Evolutionary conservation across 1,140 invertebrate genomes (phyloP), one percentile per base, ranked within the genome.

Genomic region (Trichonephila clavata): DNA sequence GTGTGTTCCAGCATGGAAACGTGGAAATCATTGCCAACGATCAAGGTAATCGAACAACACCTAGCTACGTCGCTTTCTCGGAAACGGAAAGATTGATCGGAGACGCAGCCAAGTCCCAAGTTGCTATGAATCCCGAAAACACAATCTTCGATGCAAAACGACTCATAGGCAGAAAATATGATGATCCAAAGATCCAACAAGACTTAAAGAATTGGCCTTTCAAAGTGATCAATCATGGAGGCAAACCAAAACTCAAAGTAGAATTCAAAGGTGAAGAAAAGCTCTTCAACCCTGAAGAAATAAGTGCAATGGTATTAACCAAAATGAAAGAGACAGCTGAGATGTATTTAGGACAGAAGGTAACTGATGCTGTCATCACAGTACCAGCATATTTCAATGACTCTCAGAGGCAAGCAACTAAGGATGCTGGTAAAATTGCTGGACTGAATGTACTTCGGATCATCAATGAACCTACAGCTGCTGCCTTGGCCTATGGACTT

Each of bases 351-450:
- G 32, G 32, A 39, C 32, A 39, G 4, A 39, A 39, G 4, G 32
- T 39, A 2, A 39, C 32, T 3, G 32, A 39, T 39, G 32, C 32
- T 39, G 32, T 39, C 32, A 99, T 95, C 21, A 95, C 95, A 24
- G 95, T 95, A n/a, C 97, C 97, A 60, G 97, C 97, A 94, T 98
- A 98, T 96, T 98, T 98, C 96, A 98, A 98, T 95, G 98, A 98
- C 96, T 98, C 98, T 89, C 98, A 98, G 96, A 97, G 98, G 68
- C 95, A 97, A 96, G 98, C 98, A 18, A 99, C 98, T 1, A 99
- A 99, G 96, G 98, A 99, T 97, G 99, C 99, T 95, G 99, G 99
- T 94, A 98, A 99, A 96, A 99, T 99, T 95, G 96, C 32, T 39
- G 32, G 32, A 39, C 2, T 39, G 32, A 39, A 39, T 39, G 32